Evolutionary conservation across 37 sponge, comb jelly and placozoan species (phyloP).

Genomic region (Halichondria panicea): DNA sequence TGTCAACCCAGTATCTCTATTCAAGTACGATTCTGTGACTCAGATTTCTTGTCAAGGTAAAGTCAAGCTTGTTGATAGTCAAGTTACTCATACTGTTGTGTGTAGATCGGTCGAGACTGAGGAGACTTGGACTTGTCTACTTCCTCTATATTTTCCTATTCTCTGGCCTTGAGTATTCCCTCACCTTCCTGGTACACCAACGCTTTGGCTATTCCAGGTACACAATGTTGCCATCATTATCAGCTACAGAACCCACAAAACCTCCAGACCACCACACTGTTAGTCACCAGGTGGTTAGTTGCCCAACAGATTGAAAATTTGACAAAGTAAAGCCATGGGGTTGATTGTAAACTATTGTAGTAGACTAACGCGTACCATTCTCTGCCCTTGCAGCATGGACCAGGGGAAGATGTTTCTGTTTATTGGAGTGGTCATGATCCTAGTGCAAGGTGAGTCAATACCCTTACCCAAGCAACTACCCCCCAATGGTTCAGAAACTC

Average conservation of each 20-base stretch:
- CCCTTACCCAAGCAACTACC: too few species aligned
- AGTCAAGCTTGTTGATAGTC: too few species aligned
- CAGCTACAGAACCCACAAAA: background rate
- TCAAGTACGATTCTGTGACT: constrained; percentile 66
- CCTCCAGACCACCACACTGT: too few species aligned
- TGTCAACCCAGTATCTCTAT: constrained; percentile 85
- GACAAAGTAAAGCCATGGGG: too few species aligned
- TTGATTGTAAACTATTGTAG: too few species aligned
- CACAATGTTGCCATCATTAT: background rate
- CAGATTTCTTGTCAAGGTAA: constrained; percentile 48
- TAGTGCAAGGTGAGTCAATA: constrained; percentile 74
- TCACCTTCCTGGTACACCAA: constrained; percentile 86
- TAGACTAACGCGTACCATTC: background rate
- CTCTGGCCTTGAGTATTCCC: constrained; percentile 91
- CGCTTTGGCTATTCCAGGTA: constrained; percentile 80
- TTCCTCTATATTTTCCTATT: constrained; percentile 89
- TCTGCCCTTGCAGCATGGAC: constrained; percentile 43
- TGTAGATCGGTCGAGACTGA: constrained; percentile 56
- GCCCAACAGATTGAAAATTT: too few species aligned
- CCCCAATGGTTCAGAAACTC: too few species aligned
- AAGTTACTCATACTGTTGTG: background rate
- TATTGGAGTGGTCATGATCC: constrained; percentile 83
- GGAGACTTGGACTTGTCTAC: constrained; percentile 58
- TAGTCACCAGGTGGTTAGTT: too few species aligned
- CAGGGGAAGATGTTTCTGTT: constrained; percentile 94